These are phyloP conservation scores for Polietes domitor DNA, from an alignment of 2,888 invertebrate species.

Conservation along the genomic window DNA sequence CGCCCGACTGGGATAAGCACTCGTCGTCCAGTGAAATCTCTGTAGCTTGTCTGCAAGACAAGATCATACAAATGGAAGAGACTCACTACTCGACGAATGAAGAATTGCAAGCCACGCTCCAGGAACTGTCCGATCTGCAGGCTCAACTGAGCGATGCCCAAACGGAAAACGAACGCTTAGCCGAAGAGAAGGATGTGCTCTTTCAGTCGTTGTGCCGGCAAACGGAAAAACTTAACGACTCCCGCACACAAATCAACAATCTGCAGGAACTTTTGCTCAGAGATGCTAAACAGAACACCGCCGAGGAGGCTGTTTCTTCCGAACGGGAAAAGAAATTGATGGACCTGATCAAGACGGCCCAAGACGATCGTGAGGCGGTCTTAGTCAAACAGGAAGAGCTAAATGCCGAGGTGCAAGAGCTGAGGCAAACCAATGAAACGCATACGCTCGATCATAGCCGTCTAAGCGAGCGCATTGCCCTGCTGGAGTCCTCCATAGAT, in stretches of 20 bases:
- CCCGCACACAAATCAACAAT: slow-evolving; percentile 90
- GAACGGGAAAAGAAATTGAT: slow-evolving; percentile 91
- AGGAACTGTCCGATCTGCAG: slow-evolving; percentile 95
- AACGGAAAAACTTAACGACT: slow-evolving; percentile 94
- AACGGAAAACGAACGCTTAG: slow-evolving; percentile 92
- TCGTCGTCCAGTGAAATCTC: slow-evolving; percentile 95
- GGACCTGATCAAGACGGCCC: slow-evolving; percentile 91
- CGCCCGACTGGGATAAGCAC: slow-evolving; percentile 95
- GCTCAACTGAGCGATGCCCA: slow-evolving; percentile 92
- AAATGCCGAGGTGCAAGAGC: slow-evolving; percentile 86
- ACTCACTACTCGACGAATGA: slow-evolving; percentile 90
- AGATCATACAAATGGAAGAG: slow-evolving; percentile 86
- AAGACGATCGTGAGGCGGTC: slow-evolving; percentile 89
- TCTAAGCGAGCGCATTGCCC: slow-evolving; percentile 86
- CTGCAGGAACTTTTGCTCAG: slow-evolving; percentile 89
- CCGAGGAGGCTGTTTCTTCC: slow-evolving; percentile 85
- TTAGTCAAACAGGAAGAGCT: slow-evolving; percentile 90
- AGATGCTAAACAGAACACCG: slow-evolving; percentile 84
- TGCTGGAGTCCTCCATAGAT: slow-evolving; percentile 88
- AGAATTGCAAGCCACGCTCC: slow-evolving; percentile 95
- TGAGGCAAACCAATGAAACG: slow-evolving; percentile 84
- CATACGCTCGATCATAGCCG: slow-evolving; percentile 85
- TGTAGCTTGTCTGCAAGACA: slow-evolving; percentile 95
- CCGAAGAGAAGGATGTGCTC: slow-evolving; percentile 94
- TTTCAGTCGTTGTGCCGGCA: slow-evolving; percentile 95